Evolutionary conservation across 1,140 invertebrate species (phyloP).

Genomic region (Harpegnathos saltator): DNA sequence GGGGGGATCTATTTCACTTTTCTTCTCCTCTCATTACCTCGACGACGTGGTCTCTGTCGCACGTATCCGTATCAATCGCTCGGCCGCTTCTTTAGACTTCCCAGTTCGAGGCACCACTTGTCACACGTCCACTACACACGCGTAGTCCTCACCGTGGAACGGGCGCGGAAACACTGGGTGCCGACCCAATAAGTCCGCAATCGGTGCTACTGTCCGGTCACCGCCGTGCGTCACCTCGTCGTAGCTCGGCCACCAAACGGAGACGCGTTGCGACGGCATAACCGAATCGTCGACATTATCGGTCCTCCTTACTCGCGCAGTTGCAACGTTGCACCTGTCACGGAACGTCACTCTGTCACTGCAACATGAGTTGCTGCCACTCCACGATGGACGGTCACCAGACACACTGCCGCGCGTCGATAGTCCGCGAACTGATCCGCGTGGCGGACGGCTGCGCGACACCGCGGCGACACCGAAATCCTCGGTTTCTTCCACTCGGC

Average conservation of each 20-base stretch:
- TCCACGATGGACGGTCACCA: background rate
- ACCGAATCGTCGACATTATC: slow-evolving; percentile 34
- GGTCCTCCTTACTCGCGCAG: slow-evolving; percentile 57
- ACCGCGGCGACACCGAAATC: background rate
- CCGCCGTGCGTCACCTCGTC: slow-evolving; percentile 65
- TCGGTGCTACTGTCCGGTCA: slow-evolving; percentile 45
- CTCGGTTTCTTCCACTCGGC: slow-evolving; percentile 26
- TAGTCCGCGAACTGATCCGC: slow-evolving; percentile 16
- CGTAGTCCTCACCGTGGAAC: slow-evolving; percentile 36
- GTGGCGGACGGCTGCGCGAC: background rate
- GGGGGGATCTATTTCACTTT: too few species aligned
- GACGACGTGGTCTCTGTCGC: background rate
- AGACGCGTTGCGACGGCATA: background rate
- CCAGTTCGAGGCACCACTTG: slow-evolving; percentile 38
- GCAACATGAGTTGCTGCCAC: background rate
- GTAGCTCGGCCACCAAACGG: background rate
- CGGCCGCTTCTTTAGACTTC: background rate
- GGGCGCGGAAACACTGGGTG: slow-evolving; percentile 10
- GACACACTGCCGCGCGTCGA: slow-evolving; percentile 1
- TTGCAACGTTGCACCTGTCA: slow-evolving; percentile 1
- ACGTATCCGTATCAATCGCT: slow-evolving; percentile 16
- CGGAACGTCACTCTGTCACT: slow-evolving; percentile 46
- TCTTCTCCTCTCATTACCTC: background rate
- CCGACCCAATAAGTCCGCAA: background rate
- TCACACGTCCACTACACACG: slow-evolving; percentile 69